These are phyloP conservation scores for Larimichthys polyactis DNA, from an alignment of 2,113 vertebrate species.

Conservation along the genomic window DNA sequence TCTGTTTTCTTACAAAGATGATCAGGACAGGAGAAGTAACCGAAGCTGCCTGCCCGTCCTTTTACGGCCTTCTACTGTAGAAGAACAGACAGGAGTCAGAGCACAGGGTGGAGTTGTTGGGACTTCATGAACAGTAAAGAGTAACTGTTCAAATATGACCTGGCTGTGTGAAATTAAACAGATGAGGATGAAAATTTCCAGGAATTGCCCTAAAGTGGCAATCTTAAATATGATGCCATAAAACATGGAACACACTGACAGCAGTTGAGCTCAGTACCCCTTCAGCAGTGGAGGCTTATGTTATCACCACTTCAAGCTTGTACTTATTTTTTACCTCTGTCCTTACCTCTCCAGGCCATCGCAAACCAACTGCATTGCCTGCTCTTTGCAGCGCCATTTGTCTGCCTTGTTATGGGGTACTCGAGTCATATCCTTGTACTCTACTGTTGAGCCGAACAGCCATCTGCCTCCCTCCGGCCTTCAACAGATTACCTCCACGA, in stretches of 20 bases:
- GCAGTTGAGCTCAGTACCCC: conserved; percentile 26
- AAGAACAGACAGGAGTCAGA: conserved; percentile 45
- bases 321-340: neutral
- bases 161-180: conserved; percentile 56
- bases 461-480: conserved; percentile 33
- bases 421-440: neutral
- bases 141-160: conserved; percentile 49
- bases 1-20: conserved; percentile 70
- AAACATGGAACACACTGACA: conserved; percentile 53
- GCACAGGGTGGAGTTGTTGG: conserved; percentile 52
- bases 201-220: conserved; percentile 49
- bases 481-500: conserved; percentile 55
- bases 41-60: conserved; percentile 58
- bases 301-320: neutral
- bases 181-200: conserved; percentile 59
- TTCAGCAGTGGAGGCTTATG: conserved; percentile 1
- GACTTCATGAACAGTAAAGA: conserved; percentile 45
- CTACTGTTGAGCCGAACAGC: conserved; percentile 38
- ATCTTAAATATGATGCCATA: conserved; percentile 49
- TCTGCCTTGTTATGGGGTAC: conserved; percentile 7
- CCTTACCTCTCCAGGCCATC: neutral
- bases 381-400: neutral
- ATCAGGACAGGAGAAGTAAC: conserved; percentile 73
- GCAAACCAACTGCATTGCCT: neutral
- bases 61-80: conserved; percentile 54